Evolutionary conservation across 2,888 invertebrate genomes (phyloP), one percentile per base, ranked within the genome.

Genomic region (Harpalus rubripes): DNA sequence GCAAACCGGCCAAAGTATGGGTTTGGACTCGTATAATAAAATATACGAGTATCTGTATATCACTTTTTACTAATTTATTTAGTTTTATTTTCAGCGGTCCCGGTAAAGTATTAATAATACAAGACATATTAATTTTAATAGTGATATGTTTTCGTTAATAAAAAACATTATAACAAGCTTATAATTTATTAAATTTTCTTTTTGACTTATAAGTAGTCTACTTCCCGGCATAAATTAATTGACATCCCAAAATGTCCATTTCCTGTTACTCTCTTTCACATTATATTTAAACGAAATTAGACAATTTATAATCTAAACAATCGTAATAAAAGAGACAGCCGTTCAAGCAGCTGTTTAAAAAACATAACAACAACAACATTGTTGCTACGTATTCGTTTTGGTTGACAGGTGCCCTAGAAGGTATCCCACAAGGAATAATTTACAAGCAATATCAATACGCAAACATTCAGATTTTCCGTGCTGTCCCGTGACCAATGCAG

Each of bases 401-500:
- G 68, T 68, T 68, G n/a, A 39, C 68, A 15, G n/a, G n/a, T 68
- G 68, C 68, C 68, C 68, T 68, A 68, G n/a, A 68, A 68, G 68
- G 32, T 63, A 63, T 18, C 8, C 63, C 26, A 26, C 63, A 52
- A 52, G 44, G 63, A 63, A 63, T 22, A 63, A 52, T 59, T 26
- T 68, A 15, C 39, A 39, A 39, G 15, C 63, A 74, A 74, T 74
- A 74, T 44, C 44, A 74, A 74, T 74, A 41, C 41, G 18, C 44
- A 32, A 74, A 74, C 72, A 74, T 68, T 68, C 32, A n/a, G 15
- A 68, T 74, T 74, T 74, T 44, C 72, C n/a, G 72, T 74, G 6
- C 72, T 44, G 72, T 74, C 72, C 72, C 72, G 72, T 15, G 72
- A 74, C 72, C 72, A 74, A 74, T 74, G 18, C 72, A 74, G 72